phyloP scores from a whole-genome alignment of 2,797 vertebrate genomes.

The Rhinatrema bivittatum region DNA sequence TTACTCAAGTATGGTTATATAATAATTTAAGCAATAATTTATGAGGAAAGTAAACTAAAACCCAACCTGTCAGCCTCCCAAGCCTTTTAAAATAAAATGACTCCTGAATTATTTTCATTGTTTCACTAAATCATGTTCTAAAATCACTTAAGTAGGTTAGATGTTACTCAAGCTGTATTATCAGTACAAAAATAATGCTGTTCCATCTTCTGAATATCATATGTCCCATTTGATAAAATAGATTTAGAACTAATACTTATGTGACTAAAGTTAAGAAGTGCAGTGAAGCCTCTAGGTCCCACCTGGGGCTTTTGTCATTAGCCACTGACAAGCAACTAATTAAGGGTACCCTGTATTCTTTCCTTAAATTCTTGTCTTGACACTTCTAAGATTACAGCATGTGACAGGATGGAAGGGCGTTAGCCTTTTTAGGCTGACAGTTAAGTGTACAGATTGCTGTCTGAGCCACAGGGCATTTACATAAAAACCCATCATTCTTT shows the following conservation, averaged over 20 bases:
- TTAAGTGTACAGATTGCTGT: slow-evolving; percentile 43
- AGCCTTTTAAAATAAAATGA: too few relatives aligned
- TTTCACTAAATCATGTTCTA: too few relatives aligned
- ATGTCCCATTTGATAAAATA: not conserved
- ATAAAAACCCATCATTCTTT: slow-evolving; percentile 28
- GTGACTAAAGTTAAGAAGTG: not conserved
- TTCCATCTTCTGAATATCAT: not conserved
- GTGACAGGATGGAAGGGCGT: slow-evolving; percentile 32
- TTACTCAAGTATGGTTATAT: too few relatives aligned
- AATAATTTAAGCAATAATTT: too few relatives aligned
- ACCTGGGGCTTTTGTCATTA: slow-evolving; percentile 6
- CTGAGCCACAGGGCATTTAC: slow-evolving; percentile 50
- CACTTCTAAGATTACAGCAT: slow-evolving; percentile 33
- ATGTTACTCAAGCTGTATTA: too few relatives aligned
- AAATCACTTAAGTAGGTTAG: too few relatives aligned
- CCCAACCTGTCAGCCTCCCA: too few relatives aligned
- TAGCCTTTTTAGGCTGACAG: slow-evolving; percentile 59
- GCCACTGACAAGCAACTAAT: slow-evolving; percentile 34
- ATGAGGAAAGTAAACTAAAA: too few relatives aligned
- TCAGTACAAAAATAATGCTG: not conserved
- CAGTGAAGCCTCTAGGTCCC: slow-evolving; percentile 2
- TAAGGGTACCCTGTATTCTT: slow-evolving; percentile 32
- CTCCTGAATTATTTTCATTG: too few relatives aligned
- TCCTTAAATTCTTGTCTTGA: slow-evolving; percentile 25
- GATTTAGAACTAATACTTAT: slow-evolving; percentile 1